These are phyloP conservation scores for Vanessa atalanta DNA, from an alignment of 1,140 invertebrate genomes.

Conservation along the genomic window DNA sequence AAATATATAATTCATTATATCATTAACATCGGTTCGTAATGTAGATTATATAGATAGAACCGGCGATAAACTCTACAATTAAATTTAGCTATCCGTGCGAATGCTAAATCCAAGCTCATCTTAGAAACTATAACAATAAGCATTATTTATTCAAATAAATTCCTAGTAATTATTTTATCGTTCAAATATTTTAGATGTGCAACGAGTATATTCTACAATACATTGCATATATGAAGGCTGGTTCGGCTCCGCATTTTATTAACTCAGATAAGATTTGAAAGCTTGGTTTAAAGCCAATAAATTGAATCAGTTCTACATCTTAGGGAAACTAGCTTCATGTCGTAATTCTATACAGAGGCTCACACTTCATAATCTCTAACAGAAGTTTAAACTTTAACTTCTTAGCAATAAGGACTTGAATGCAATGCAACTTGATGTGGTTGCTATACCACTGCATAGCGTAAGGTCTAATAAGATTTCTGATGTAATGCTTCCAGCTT, in stretches of 20 bases:
- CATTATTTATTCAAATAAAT: no score
- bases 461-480: constrained; percentile 24
- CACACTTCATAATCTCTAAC: neutral
- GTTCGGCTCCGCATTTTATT: constrained; percentile 38
- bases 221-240: constrained; percentile 25
- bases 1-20: no score
- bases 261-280: constrained; percentile 34
- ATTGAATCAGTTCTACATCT: constrained; percentile 37
- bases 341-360: constrained; percentile 8
- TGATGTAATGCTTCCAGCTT: constrained; percentile 19
- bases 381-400: neutral
- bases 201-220: no score
- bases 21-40: no score
- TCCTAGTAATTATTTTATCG: no score
- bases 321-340: constrained; percentile 25
- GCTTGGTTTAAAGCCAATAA: constrained; percentile 40
- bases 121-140: no score
- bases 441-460: neutral
- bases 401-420: neutral
- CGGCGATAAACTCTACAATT: no score
- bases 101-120: no score
- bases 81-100: no score
- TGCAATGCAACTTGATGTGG: neutral
- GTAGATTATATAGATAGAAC: no score
- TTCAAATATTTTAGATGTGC: no score